A percentile compares a stretch with the other conserved stretches of the same genome.
phyloP scores from a whole-genome alignment of 2,888 invertebrate species.

The Athalia cordata region DNA sequence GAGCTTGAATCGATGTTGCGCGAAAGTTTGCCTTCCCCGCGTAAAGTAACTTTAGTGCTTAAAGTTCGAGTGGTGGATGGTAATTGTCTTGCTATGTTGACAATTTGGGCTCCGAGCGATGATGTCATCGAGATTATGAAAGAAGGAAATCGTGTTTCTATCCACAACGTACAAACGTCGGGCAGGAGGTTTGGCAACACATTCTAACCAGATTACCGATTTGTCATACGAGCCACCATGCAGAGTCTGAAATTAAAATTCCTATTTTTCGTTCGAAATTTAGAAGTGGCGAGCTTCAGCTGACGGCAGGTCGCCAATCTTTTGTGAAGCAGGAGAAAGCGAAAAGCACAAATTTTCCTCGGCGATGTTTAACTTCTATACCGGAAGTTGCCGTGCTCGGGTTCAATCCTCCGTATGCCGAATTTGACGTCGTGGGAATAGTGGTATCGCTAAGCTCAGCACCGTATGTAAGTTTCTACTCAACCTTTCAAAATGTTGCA shows the following conservation, averaged over 20 bases:
- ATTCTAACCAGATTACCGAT: not conserved
- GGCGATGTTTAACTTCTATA: conserved; percentile 74
- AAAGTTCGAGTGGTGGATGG: conserved; percentile 74
- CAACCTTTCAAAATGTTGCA: not conserved
- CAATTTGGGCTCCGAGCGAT: conserved; percentile 84
- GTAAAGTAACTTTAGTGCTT: conserved; percentile 72
- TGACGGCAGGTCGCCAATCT: conserved; percentile 74
- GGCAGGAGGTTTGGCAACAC: conserved; percentile 67
- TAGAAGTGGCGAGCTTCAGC: conserved; percentile 75
- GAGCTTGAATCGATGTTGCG: conserved; percentile 63
- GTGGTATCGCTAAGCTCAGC: conserved; percentile 77
- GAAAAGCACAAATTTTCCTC: conserved; percentile 55
- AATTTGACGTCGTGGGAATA: conserved; percentile 85
- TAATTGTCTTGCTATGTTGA: conserved; percentile 74
- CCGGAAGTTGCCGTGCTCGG: conserved; percentile 70
- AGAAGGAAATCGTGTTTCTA: conserved; percentile 79
- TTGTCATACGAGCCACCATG: not conserved
- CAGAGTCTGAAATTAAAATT: not conserved
- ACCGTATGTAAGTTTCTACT: conserved; percentile 66
- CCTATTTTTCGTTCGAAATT: not conserved
- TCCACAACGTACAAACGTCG: conserved; percentile 78
- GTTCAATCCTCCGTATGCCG: conserved; percentile 77
- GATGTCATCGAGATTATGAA: conserved; percentile 77
- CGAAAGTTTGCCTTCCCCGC: conserved; percentile 61
- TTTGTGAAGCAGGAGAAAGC: conserved; percentile 30